phyloP scores from a whole-genome alignment of 2,888 invertebrate genomes.

The Apamea crenata region DNA sequence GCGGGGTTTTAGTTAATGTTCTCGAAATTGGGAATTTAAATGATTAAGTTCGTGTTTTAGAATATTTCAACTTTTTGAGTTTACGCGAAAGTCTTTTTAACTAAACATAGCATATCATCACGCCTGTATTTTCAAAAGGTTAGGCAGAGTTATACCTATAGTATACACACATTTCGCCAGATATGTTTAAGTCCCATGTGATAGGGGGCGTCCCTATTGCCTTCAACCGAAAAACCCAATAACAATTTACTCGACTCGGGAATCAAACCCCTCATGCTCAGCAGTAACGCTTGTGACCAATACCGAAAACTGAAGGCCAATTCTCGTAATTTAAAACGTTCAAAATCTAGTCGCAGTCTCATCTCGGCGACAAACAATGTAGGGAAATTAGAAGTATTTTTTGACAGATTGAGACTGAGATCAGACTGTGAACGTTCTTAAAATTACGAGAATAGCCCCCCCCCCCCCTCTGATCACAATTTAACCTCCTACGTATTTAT shows the following conservation, averaged over 20 bases:
- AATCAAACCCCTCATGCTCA: not conserved
- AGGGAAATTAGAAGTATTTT: no score
- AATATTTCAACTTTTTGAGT: not conserved
- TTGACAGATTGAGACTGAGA: no score
- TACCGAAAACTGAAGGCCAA: no score
- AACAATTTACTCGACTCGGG: no score
- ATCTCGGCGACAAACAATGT: no score
- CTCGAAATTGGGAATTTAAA: not conserved
- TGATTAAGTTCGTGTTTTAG: not conserved
- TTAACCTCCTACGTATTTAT: not conserved
- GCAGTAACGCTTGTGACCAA: not conserved
- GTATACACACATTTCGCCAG: no score
- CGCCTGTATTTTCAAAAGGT: not conserved
- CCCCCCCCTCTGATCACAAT: no score
- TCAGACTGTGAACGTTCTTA: no score
- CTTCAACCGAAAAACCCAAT: not conserved
- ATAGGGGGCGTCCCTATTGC: no score
- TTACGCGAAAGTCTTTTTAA: not conserved
- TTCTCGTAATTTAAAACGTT: no score
- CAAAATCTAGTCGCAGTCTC: no score
- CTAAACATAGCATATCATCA: not conserved
- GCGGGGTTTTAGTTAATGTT: not conserved
- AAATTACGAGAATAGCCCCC: no score
- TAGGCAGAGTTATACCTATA: not conserved
- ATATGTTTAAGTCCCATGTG: not conserved